Conservation (phyloP, 2,113 vertebrate species). For the Jacana jacana region DNA sequence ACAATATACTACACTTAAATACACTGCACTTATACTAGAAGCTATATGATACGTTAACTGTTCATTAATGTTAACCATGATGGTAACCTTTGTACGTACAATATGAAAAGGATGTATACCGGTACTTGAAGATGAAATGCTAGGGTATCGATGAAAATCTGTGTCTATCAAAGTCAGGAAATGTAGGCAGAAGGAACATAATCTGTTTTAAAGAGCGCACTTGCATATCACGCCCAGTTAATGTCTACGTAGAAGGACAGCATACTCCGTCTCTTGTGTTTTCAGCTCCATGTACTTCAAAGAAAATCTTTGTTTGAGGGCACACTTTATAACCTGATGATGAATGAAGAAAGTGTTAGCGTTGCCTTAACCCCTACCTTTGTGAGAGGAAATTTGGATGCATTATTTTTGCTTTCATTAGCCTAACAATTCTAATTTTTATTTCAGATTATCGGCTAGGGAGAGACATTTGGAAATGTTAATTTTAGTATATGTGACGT, state of each 20-base stretch:
- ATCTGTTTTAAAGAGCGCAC: constrained; percentile 41
- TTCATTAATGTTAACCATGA: not conserved
- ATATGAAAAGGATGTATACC: not conserved
- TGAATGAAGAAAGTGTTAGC: constrained; percentile 50
- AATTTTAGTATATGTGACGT: not conserved
- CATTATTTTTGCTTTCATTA: constrained; percentile 24
- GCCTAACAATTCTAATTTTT: not conserved
- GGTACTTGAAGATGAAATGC: constrained; percentile 18
- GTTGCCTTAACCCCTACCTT: constrained; percentile 25
- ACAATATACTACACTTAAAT: not conserved
- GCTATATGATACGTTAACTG: not conserved
- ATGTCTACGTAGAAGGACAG: constrained; percentile 62
- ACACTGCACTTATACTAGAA: not conserved
- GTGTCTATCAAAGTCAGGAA: constrained; percentile 13
- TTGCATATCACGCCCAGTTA: constrained; percentile 51
- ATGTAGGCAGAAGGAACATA: constrained; percentile 19
- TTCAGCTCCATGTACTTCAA: constrained; percentile 68
- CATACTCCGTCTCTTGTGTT: constrained; percentile 42
- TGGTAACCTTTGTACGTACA: not conserved
- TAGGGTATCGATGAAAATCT: constrained; percentile 3
- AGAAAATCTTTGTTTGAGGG: constrained; percentile 68
- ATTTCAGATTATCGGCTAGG: not conserved
- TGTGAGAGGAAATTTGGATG: not conserved
- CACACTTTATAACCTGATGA: constrained; percentile 50
- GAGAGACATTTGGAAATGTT: constrained; percentile 15